A percentile compares a stretch with the other conserved stretches of the same genome.
Evolutionary conservation across 2,888 invertebrate species (phyloP).

Genomic region (Polymixis lichenea): DNA sequence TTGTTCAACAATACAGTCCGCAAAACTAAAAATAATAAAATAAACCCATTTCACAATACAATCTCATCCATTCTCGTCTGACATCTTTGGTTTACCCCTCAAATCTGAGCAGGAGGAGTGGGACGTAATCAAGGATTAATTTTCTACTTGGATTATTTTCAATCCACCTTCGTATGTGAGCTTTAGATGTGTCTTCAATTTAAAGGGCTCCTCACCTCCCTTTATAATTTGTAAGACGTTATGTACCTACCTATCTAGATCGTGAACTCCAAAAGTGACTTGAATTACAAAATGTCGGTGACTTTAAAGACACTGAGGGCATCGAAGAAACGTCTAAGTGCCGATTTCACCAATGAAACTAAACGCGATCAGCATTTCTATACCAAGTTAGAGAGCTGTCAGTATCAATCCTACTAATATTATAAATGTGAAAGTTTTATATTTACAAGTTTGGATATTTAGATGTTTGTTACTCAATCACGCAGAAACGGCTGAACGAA

Average conservation of each 20-base stretch:
- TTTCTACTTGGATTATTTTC: slow-evolving; percentile 90
- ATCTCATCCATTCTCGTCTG: slow-evolving; percentile 64
- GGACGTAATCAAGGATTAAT: slow-evolving; percentile 90
- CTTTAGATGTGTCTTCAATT: slow-evolving; percentile 85
- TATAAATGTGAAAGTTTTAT: too few relatives aligned
- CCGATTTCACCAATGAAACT: too few relatives aligned
- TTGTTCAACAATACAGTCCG: neutral
- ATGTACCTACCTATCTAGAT: slow-evolving; percentile 61
- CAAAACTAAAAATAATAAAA: neutral
- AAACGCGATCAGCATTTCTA: too few relatives aligned
- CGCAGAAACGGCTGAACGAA: too few relatives aligned
- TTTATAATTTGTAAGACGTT: slow-evolving; percentile 76
- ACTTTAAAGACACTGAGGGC: neutral
- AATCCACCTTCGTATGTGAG: slow-evolving; percentile 86
- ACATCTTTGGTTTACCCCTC: slow-evolving; percentile 73
- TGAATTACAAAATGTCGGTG: slow-evolving; percentile 21
- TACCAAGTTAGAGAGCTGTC: too few relatives aligned
- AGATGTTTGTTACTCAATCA: too few relatives aligned
- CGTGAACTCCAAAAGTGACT: slow-evolving; percentile 55
- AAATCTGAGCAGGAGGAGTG: slow-evolving; percentile 79
- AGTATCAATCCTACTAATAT: too few relatives aligned
- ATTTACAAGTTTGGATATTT: too few relatives aligned
- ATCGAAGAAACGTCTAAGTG: neutral
- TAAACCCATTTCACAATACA: neutral
- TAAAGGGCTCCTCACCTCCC: slow-evolving; percentile 79